These are phyloP conservation scores for Drosophila mettleri DNA, from an alignment of 2,888 invertebrate species.

Conservation along the genomic window DNA sequence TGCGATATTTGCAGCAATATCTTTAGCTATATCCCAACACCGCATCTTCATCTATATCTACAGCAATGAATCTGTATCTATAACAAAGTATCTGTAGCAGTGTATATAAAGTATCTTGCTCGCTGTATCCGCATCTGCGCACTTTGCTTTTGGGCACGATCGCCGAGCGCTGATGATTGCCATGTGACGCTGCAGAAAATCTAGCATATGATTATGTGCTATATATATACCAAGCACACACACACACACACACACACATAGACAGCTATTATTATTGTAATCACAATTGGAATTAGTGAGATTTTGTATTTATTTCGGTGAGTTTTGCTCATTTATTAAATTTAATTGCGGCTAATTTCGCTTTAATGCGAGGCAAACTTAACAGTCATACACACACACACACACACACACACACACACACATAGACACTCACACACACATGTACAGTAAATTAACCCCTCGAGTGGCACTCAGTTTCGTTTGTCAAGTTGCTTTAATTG, in stretches of 20 bases:
- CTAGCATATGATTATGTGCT: conserved; percentile 61
- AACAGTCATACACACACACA: conserved; percentile 24
- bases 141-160: conserved; percentile 60
- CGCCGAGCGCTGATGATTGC: conserved; percentile 70
- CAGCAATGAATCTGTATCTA: neutral
- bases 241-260: neutral
- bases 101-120: neutral
- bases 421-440: conserved; percentile 14
- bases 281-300: conserved; percentile 47
- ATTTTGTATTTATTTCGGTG: conserved; percentile 48
- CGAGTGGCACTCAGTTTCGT: conserved; percentile 74
- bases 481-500: conserved; percentile 80
- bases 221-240: conserved; percentile 16
- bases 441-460: conserved; percentile 76
- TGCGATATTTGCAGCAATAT: conserved; percentile 8
- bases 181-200: conserved; percentile 72
- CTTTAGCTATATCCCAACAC: neutral
- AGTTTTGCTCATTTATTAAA: conserved; percentile 46
- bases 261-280: conserved; percentile 27
- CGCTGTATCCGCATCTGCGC: conserved; percentile 26
- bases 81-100: no score
- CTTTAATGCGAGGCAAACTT: conserved; percentile 43
- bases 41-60: neutral
- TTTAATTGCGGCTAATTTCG: conserved; percentile 68
- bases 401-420: conserved; percentile 20